Conservation (phyloP, 2,113 vertebrate species). For the Penelope pileata region DNA sequence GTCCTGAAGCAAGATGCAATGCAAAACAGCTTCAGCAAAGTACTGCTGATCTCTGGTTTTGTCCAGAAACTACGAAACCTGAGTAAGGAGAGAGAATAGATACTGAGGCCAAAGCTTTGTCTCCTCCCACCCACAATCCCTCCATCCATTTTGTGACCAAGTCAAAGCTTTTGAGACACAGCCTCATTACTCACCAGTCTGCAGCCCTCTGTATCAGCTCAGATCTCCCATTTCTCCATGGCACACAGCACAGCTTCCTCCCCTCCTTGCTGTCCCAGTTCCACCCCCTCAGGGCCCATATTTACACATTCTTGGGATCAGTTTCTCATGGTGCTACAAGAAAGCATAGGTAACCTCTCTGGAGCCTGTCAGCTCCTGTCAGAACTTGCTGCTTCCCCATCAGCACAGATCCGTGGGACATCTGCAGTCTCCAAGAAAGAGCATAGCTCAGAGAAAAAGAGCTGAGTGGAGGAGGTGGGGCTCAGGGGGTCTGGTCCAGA, state of each 20-base stretch:
- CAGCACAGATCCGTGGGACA: not conserved
- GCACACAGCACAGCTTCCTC: not conserved
- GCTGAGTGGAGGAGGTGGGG: too few relatives aligned
- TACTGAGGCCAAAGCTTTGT: not conserved
- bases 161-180: not conserved
- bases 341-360: not conserved
- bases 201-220: not conserved
- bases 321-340: not conserved
- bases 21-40: not conserved
- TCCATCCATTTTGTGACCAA: not conserved
- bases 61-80: not conserved
- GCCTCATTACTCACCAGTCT: not conserved
- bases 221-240: not conserved
- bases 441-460: not conserved
- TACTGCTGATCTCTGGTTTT: not conserved
- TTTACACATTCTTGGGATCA: not conserved
- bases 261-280: accelerated
- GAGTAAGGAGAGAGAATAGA: not conserved
- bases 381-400: not conserved
- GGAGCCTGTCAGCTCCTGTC: not conserved
- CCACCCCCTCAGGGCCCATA: not conserved
- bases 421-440: not conserved
- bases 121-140: not conserved
- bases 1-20: not conserved
- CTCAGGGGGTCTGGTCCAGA: too few relatives aligned